These are phyloP conservation scores for Spheniscus humboldti DNA, from an alignment of 2,797 vertebrate species.

Conservation along the genomic window DNA sequence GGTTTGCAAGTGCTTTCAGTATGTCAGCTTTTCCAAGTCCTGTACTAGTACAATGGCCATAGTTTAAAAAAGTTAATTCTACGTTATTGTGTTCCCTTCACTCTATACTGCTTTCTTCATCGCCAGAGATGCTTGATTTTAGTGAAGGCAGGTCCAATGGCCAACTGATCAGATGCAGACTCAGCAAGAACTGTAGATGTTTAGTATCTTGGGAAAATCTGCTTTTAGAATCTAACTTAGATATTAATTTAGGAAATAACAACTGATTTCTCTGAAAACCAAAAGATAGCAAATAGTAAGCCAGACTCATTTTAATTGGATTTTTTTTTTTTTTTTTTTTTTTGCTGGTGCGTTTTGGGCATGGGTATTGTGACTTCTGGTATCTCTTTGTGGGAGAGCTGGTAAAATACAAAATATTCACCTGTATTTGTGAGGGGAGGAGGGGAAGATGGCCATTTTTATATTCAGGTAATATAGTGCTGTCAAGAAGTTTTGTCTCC, in stretches of 20 bases:
- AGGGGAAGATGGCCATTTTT: not conserved
- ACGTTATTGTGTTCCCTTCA: accelerated
- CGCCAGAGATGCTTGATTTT: not conserved
- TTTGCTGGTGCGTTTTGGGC: not conserved
- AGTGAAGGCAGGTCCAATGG: too few species aligned
- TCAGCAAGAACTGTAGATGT: not conserved
- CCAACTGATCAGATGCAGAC: not conserved
- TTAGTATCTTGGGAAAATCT: not conserved
- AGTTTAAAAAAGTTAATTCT: not conserved
- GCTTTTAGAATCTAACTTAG: not conserved
- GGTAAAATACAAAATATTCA: not conserved
- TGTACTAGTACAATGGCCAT: not conserved
- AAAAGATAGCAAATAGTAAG: not conserved
- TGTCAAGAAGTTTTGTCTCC: not conserved
- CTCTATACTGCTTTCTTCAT: not conserved
- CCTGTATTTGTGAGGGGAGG: not conserved
- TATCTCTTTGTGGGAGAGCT: not conserved
- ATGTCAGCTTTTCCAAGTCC: not conserved
- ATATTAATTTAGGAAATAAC: not conserved
- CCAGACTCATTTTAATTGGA: not conserved
- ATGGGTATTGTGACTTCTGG: not conserved
- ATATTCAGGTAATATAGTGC: not conserved
- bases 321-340: too few species aligned
- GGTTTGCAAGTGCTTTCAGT: not conserved
- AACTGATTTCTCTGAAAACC: not conserved